Base-by-base conservation (phyloP, 2,888 invertebrate species). In the Onchidella celtica region DNA sequence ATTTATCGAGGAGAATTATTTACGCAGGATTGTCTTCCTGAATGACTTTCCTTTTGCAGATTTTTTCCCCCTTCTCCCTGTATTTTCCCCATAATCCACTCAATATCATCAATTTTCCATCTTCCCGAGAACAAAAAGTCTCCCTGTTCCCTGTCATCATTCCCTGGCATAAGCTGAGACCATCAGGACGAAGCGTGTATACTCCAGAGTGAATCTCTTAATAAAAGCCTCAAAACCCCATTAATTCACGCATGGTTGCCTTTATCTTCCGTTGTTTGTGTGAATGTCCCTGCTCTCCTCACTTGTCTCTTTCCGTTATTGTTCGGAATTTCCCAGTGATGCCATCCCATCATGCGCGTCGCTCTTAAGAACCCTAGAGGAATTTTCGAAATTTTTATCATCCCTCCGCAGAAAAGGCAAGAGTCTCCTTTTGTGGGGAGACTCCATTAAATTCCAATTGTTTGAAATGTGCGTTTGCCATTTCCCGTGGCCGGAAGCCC, bases 391-490 rank as follows among this genome's bases (percentile, higher is more conserved):
- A 63, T 27, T 65, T 63, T 68, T 68, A 29, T 68, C n/a, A n/a
- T n/a, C n/a, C n/a, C 32, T 4, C 36, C 14, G 57, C 47, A 57
- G 32, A 65, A 47, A 47, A 55, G 55, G 68, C 57, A 77, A 34
- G 77, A 66, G 66, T 65, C 63, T 75, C 40, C 77, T 77, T 77
- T 77, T 77, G 77, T 77, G 68, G 57, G n/a, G 57, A 24, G 57
- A 57, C 68, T 77, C 77, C 68, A 77, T 77, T 77, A 77, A 77
- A 77, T 68, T 77, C 68, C 77, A 68, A 77, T 77, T 77, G 77
- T 77, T 77, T 34, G 77, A 68, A 68, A 68, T 29, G 65, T 68
- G 77, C 77, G 65, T 77, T 77, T 77, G 77, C 77, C 77, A 68
- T 77, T 77, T 77, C 65, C 68, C 24, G 68, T 40, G 27, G 63